Percentiles rank a stretch among this genome's conserved stretches.
phyloP scores from a whole-genome alignment of 1,140 invertebrate genomes.

The Drosophila hydei region DNA sequence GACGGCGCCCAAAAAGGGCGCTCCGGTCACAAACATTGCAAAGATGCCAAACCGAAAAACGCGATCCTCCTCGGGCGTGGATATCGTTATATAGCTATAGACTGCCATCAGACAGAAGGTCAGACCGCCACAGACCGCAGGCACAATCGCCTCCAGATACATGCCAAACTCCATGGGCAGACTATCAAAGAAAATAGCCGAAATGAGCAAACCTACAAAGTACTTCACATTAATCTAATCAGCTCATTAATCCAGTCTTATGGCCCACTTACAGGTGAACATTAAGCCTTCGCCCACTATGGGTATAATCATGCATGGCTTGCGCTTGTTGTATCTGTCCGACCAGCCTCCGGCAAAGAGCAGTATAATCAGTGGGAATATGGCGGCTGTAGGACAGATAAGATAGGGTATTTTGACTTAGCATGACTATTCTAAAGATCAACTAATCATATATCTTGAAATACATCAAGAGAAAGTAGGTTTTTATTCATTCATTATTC shows the following conservation, averaged over 20 bases:
- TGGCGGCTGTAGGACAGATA: conserved; percentile 80
- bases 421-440: not conserved
- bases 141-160: conserved; percentile 86
- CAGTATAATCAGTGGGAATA: conserved; percentile 86
- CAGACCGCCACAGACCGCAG: conserved; percentile 85
- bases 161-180: conserved; percentile 85
- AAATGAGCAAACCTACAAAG: conserved; percentile 66
- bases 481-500: no score
- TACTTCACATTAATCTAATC: not conserved
- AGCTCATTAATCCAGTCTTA: not conserved
- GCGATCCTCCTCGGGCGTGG: conserved; percentile 86
- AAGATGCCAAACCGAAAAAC: conserved; percentile 85
- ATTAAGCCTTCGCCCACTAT: conserved; percentile 85
- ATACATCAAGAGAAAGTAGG: no score
- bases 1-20: conserved; percentile 72
- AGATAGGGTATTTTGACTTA: not conserved
- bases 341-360: conserved; percentile 88
- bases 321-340: conserved; percentile 87
- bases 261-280: conserved; percentile 63
- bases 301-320: conserved; percentile 87
- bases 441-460: no score
- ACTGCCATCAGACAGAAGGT: conserved; percentile 87
- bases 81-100: conserved; percentile 87
- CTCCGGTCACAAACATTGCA: conserved; percentile 75
- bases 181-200: conserved; percentile 76